Evolutionary conservation across 2,888 invertebrate genomes (phyloP).

Genomic region (Celastrina argiolus): DNA sequence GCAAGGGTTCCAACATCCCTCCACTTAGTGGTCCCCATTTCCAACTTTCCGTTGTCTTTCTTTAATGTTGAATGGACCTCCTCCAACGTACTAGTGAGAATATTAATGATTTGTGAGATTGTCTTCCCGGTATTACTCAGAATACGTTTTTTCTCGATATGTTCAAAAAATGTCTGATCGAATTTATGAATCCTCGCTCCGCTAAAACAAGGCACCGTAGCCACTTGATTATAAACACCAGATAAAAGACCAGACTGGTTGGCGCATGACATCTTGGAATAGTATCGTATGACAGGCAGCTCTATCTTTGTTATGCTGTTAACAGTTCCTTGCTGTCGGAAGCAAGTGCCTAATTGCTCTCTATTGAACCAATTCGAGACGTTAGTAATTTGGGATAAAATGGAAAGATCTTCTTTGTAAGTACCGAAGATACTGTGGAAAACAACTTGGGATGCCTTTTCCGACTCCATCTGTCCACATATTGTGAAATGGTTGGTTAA

Average conservation of each 20-base stretch:
- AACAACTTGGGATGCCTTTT: constrained; percentile 33
- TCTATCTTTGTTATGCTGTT: constrained; percentile 14
- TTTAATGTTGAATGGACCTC: no score
- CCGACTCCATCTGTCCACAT: constrained; percentile 27
- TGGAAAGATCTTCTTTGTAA: constrained; percentile 33
- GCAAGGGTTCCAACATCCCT: no score
- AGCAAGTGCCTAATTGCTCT: constrained; percentile 30
- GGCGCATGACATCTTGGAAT: constrained; percentile 36
- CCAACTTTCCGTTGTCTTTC: no score
- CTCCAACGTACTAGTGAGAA: not conserved
- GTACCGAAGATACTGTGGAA: constrained; percentile 36
- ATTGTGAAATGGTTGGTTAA: constrained; percentile 19
- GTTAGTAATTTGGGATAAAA: constrained; percentile 29
- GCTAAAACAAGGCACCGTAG: constrained; percentile 27
- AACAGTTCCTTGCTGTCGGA: constrained; percentile 24
- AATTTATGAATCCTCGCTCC: constrained; percentile 28
- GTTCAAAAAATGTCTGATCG: constrained; percentile 27
- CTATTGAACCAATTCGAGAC: constrained; percentile 28
- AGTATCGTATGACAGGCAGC: constrained; percentile 26
- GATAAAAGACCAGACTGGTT: constrained; percentile 29
- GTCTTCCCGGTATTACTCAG: constrained; percentile 13
- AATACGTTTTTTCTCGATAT: constrained; percentile 23
- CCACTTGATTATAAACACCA: constrained; percentile 35
- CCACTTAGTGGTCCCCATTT: no score
- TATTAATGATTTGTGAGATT: constrained; percentile 18